Evolutionary conservation across 2,888 invertebrate species (phyloP), one percentile per base, ranked within the genome.

Genomic region (Actias luna): DNA sequence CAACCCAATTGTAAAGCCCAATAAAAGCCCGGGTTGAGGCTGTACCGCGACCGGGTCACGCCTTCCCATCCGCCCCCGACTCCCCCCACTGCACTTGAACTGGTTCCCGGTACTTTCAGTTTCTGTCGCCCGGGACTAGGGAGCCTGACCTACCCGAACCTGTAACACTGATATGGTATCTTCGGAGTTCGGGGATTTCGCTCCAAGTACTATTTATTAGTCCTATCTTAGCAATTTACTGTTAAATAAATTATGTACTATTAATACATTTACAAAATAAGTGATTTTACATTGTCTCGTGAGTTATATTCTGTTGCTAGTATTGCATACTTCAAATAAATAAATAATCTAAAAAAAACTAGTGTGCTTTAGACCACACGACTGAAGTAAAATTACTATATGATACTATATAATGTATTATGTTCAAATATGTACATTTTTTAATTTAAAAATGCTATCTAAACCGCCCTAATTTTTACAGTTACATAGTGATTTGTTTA

Each of bases 141-240:
- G 68, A 72, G 77, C 84, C 81, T 86, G 87, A 87, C 87, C 86
- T 87, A 87, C 86, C 87, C 85, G 77, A 87, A 84, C 80, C 70
- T 35, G 60, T 65, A 66, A 57, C 42, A 29, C 5, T 5, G 29
- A 33, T 29, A 36, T 18, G 18, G 33, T 22, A 55, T 63, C 58
- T 58, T 31, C 52, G 50, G 52, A 25, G 46, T 52, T 50, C 25
- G n/a, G 8, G 27, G 33, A 33, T 31, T n/a, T n/a, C n/a, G n/a
- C n/a, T n/a, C n/a, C n/a, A n/a, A n/a, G 31, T 14, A 27, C 10
- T 33, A 14, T 31, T 5, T 4, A 18, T 27, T n/a, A 27, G 39
- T 1, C 27, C 36, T 35, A 7, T 14, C 4, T 59, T n/a, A 22
- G 25, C 3, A 52, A 52, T 25, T 22, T 50, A 22, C 25, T 25